Evolutionary conservation across 2,888 invertebrate genomes (phyloP).

Genomic region (Nemotelus nigrinus): DNA sequence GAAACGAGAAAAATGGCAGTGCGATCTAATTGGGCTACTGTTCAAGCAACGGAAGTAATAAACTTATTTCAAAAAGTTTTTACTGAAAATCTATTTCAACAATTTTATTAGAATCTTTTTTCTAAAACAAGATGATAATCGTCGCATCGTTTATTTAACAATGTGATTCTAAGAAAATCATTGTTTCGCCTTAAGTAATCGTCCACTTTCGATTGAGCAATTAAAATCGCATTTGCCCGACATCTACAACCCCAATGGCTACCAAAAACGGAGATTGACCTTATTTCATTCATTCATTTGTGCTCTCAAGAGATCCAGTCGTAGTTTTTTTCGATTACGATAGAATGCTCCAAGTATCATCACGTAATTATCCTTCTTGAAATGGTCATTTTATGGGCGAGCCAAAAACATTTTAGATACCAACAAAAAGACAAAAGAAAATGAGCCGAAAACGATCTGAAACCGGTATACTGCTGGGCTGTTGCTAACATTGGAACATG

Average conservation of each 20-base stretch:
- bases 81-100: too few relatives aligned
- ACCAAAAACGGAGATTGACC: background rate
- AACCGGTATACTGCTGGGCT: background rate
- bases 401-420: background rate
- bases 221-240: constrained; percentile 7
- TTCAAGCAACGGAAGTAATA: too few relatives aligned
- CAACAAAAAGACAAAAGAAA: background rate
- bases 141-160: too few relatives aligned
- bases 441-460: background rate
- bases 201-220: background rate
- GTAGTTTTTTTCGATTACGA: background rate
- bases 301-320: too few relatives aligned
- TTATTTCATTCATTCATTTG: background rate
- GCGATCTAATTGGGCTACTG: too few relatives aligned
- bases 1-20: too few relatives aligned
- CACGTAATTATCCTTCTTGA: constrained; percentile 15
- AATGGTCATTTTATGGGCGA: background rate
- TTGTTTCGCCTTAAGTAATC: background rate
- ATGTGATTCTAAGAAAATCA: too few relatives aligned
- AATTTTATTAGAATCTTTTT: too few relatives aligned
- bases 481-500: background rate
- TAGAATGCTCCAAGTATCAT: background rate
- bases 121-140: too few relatives aligned
- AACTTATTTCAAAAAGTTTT: too few relatives aligned
- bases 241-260: background rate